Base-by-base conservation (phyloP, 2,113 vertebrate species). In the Prietella phreatophila region DNA sequence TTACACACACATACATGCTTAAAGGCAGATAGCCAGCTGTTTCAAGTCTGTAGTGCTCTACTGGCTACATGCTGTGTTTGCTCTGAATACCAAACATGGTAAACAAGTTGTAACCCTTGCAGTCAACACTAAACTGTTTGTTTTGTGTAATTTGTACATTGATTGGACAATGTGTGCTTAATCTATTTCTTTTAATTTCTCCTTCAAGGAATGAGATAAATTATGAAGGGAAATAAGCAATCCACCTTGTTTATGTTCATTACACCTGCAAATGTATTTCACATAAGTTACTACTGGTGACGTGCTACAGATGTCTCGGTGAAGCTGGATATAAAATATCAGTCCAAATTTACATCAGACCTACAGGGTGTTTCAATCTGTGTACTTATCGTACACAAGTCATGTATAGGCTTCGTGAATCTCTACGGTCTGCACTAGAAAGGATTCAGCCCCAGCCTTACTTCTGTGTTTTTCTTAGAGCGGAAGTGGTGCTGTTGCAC, bases 71-170 rank as follows among this genome's bases (percentile, higher is more conserved):
- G 76, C 76, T 27, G n/a, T 79, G 50, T 55, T 55, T 55, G 27
- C 76, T 30, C 50, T 79, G 50, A 79, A 79, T 55, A 79, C 47
- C 76, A 79, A 79, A 79, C 76, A 55, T 55, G 76, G 76, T 55
- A 55, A 79, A n/a, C 47, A 79, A 11, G 75, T 17, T 42, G 10
- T 42, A 75, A n/a, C 42, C 25, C 5, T 50, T 53, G 7, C 50
- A 30, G 76, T 55, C 76, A 53, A 79, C 47, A 79, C 76, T 19
- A 53, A 79, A 53, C 13, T 13, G 27, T 79, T 79, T 30, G 27
- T 30, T 5, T 55, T 79, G 76, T 79, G 39, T 22, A 39, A 42
- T 75, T 75, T 42, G 36, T 42, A 73, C 19, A 73, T 3, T 39
- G 36, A 22, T 73, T 73, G 36, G 2, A 42, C 8, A 73, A 8